A percentile compares a stretch with the other conserved stretches of the same genome.
Evolutionary conservation across 2,888 invertebrate genomes (phyloP).

Genomic region (Oscheius sp.): DNA sequence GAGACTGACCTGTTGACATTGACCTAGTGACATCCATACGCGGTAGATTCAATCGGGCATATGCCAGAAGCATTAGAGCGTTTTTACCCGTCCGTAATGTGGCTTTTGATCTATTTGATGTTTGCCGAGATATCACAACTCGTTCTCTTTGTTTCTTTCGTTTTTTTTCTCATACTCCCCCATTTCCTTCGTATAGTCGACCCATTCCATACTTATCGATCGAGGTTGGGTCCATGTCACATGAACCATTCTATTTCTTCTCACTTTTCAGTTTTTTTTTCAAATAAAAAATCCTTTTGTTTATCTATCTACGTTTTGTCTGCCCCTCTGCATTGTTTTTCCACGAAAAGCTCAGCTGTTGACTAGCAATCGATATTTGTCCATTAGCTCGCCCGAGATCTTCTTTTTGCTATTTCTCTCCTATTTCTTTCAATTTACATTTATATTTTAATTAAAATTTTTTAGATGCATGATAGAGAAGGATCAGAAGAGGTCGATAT

Average conservation of each 20-base stretch:
- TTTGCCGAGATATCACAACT: background rate
- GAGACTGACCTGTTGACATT: constrained; percentile 7
- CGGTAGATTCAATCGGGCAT: background rate
- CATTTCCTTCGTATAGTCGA: background rate
- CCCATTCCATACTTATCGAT: no score
- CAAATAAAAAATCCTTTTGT: no score
- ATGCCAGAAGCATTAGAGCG: background rate
- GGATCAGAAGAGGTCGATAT: background rate
- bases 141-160: background rate
- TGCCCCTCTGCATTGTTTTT: constrained; percentile 1
- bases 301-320: no score
- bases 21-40: constrained; percentile 16
- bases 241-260: no score
- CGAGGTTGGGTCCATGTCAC: no score
- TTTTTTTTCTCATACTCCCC: background rate
- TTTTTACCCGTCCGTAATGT: background rate
- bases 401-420: background rate
- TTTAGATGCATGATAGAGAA: constrained; percentile 3
- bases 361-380: constrained; percentile 15
- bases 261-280: no score
- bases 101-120: background rate
- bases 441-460: background rate
- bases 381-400: background rate
- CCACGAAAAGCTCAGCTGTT: constrained; percentile 15
- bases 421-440: background rate